A percentile compares a stretch with the other conserved stretches of the same genome.
phyloP scores from a whole-genome alignment of 1,140 invertebrate species.

The Probaryconus sp. region DNA sequence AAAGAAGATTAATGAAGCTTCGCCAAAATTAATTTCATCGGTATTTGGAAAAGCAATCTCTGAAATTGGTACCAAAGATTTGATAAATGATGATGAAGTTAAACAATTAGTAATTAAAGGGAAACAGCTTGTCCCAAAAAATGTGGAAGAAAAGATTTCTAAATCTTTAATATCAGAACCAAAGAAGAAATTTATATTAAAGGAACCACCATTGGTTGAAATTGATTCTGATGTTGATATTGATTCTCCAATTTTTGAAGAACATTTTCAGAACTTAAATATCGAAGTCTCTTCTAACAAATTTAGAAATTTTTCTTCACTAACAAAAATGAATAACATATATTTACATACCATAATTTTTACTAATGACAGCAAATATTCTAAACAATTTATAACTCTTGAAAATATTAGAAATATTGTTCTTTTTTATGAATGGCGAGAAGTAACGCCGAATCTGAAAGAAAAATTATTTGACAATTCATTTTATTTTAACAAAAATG shows the following conservation, averaged over 20 bases:
- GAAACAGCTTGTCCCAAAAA: neutral
- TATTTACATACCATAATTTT: too few species aligned
- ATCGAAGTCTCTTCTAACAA: slow-evolving; percentile 1
- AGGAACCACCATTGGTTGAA: too few species aligned
- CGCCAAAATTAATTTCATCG: slow-evolving; percentile 14
- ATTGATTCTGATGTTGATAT: too few species aligned
- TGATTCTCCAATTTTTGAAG: too few species aligned
- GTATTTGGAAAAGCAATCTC: slow-evolving; percentile 25
- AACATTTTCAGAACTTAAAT: too few species aligned
- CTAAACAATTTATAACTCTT: slow-evolving; percentile 7
- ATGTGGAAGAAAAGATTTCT: too few species aligned
- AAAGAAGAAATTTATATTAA: too few species aligned
- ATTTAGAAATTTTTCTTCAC: neutral
- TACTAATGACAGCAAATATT: slow-evolving; percentile 2
- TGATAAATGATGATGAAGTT: slow-evolving; percentile 8
- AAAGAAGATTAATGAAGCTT: slow-evolving; percentile 10
- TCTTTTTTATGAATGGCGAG: slow-evolving; percentile 26
- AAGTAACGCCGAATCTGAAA: slow-evolving; percentile 1
- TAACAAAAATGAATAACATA: neutral
- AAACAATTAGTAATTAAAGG: slow-evolving; percentile 25
- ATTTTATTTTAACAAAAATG: slow-evolving; percentile 37
- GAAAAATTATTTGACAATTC: neutral
- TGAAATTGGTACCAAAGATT: neutral
- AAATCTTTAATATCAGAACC: too few species aligned
- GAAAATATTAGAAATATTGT: slow-evolving; percentile 20